Base-by-base conservation (phyloP, 1,140 invertebrate species). In the Helicorthomorpha holstii region DNA sequence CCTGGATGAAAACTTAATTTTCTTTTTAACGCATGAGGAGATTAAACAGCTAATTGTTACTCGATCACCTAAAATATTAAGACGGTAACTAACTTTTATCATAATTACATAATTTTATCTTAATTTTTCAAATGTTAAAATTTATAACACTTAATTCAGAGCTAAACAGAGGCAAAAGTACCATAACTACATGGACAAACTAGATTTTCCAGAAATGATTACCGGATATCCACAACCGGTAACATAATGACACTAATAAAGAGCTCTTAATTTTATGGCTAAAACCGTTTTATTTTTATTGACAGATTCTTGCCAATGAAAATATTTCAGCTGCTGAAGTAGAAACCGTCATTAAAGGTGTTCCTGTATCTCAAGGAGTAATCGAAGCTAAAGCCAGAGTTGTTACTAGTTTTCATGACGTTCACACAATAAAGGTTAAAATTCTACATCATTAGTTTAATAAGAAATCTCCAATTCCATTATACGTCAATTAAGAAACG, bases 301-400 rank as follows among this genome's bases (percentile, higher is more conserved):
- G n/a, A n/a, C n/a, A n/a, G n/a, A n/a, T n/a, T n/a, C n/a, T n/a
- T n/a, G n/a, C n/a, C n/a, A n/a, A n/a, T n/a, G n/a, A n/a, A n/a
- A n/a, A n/a, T n/a, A n/a, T n/a, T n/a, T n/a, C n/a, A n/a, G n/a
- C n/a, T n/a, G n/a, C n/a, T n/a, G n/a, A n/a, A n/a, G n/a, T n/a
- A n/a, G n/a, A n/a, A n/a, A n/a, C n/a, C n/a, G n/a, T 45, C 49
- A 45, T 43, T 27, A 56, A 62, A 60, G 84, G 81, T 21, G 82
- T 82, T 3, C 76, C 83, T 1, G 82, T 85, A 0, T 83, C 73
- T 60, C 66, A 71, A 14, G 84, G 85, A 21, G 68, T 70, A 21
- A 73, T 80, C 0, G 67, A 73, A 29, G 82, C 75, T 1, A 71
- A 74, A 52, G 85, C 79, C 1, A 79, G 81, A 60, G 82, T 89